A percentile compares a stretch with the other conserved stretches of the same genome.
Evolutionary conservation across 2,113 vertebrate species (phyloP).

Genomic region (Lophius piscatorius): DNA sequence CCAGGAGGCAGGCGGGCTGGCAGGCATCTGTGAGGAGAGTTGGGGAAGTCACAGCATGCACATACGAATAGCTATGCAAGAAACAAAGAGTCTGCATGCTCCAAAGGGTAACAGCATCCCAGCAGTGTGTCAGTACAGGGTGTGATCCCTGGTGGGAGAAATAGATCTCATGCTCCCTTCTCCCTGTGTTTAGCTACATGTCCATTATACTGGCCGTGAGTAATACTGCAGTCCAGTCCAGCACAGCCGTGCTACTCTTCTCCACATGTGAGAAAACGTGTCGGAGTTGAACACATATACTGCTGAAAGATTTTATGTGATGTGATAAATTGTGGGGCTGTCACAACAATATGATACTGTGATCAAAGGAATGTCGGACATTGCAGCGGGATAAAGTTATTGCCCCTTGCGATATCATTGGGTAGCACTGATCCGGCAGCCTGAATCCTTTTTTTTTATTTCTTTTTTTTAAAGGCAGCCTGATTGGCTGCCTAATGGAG

Average conservation of each 20-base stretch:
- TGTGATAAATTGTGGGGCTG: slow-evolving; percentile 71
- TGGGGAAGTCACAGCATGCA: slow-evolving; percentile 56
- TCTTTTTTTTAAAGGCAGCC: slow-evolving; percentile 29
- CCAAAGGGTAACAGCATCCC: slow-evolving; percentile 51
- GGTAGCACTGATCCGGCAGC: slow-evolving; percentile 46
- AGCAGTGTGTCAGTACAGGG: slow-evolving; percentile 64
- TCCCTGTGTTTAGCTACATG: slow-evolving; percentile 42
- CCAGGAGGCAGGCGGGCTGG: slow-evolving; percentile 32
- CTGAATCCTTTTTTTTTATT: slow-evolving; percentile 17
- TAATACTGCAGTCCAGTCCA: slow-evolving; percentile 54
- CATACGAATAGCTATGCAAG: slow-evolving; percentile 72
- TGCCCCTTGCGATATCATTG: slow-evolving; percentile 58
- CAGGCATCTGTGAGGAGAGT: slow-evolving; percentile 55
- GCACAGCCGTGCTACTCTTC: slow-evolving; percentile 25
- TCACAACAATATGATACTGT: slow-evolving; percentile 75
- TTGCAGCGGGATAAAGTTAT: slow-evolving; percentile 62
- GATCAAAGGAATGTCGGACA: slow-evolving; percentile 76
- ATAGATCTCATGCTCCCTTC: slow-evolving; percentile 39
- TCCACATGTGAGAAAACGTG: slow-evolving; percentile 38
- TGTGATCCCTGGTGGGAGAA: slow-evolving; percentile 67
- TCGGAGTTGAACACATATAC: slow-evolving; percentile 54
- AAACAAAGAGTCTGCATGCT: slow-evolving; percentile 70
- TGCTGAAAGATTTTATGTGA: slow-evolving; percentile 73
- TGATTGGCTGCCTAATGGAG: slow-evolving; percentile 58
- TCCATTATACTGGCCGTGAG: slow-evolving; percentile 45